Evolutionary conservation across 2,797 vertebrate species (phyloP).

Genomic region (Bovichtus variegatus): DNA sequence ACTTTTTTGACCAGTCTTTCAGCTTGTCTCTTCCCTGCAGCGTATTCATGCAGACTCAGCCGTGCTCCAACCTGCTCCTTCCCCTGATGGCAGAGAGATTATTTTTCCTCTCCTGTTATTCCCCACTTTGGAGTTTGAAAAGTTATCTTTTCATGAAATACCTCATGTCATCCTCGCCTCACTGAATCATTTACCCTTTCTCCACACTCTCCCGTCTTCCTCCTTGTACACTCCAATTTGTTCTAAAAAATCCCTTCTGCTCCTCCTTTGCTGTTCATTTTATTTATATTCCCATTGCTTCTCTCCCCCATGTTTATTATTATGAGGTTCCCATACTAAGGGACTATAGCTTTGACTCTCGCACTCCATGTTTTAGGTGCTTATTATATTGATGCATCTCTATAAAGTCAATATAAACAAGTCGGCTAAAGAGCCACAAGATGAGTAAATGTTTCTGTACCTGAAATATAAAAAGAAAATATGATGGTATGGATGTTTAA

Average conservation of each 20-base stretch:
- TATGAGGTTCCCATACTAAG: neutral
- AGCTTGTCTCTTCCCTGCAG: conserved; percentile 5
- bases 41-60: neutral
- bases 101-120: conserved; percentile 20
- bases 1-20: neutral
- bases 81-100: conserved; percentile 18
- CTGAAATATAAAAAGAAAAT: neutral
- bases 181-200: conserved; percentile 36
- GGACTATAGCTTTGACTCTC: neutral
- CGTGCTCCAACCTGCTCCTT: conserved; percentile 11
- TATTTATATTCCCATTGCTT: conserved; percentile 9
- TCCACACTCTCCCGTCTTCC: conserved; percentile 10
- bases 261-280: conserved; percentile 8
- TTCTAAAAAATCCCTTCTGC: neutral
- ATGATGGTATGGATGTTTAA: neutral
- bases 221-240: conserved; percentile 11
- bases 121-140: conserved; percentile 25
- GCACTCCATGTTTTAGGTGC: neutral
- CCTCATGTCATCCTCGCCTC: conserved; percentile 37
- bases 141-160: conserved; percentile 44
- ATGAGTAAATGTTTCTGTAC: neutral
- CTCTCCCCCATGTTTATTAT: neutral
- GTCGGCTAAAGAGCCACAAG: neutral
- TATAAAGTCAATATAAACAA: neutral
- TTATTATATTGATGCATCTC: neutral